Percentiles rank a stretch among this genome's conserved stretches.
phyloP scores from a whole-genome alignment of 2,888 invertebrate species.

The Portevinia maculata region DNA sequence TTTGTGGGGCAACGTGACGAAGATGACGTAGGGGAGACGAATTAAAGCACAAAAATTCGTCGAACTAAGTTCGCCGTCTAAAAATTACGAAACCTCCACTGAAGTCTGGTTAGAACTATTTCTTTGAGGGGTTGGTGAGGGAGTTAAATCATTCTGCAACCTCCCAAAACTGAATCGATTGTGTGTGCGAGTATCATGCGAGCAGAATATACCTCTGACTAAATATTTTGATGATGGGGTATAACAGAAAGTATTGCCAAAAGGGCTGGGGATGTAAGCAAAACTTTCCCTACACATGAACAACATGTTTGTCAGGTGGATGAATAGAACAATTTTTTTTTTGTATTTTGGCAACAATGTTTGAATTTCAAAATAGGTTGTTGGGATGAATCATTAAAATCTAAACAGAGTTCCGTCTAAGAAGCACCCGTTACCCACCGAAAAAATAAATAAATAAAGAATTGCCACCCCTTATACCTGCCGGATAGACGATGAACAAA shows the following conservation, averaged over 20 bases:
- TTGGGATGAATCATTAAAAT: conserved; percentile 56
- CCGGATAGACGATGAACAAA: conserved; percentile 46
- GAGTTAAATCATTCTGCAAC: conserved; percentile 29
- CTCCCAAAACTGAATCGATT: conserved; percentile 30
- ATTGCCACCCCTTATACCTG: conserved; percentile 8
- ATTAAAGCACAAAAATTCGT: conserved; percentile 31
- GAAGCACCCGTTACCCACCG: neutral
- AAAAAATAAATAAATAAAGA: conserved; percentile 6
- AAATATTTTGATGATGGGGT: conserved; percentile 62
- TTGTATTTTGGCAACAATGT: conserved; percentile 58
- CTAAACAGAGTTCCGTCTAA: conserved; percentile 10
- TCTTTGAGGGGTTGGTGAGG: neutral
- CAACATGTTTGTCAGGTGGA: conserved; percentile 37
- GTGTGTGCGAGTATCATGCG: conserved; percentile 34
- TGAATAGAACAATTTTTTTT: conserved; percentile 40
- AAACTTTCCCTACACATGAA: conserved; percentile 70
- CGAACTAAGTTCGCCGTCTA: conserved; percentile 46
- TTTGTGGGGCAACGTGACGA: neutral
- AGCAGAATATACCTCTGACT: conserved; percentile 27
- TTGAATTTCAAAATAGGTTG: conserved; percentile 63
- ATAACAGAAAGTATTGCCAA: conserved; percentile 45
- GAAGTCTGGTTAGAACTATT: conserved; percentile 62
- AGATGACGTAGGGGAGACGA: neutral
- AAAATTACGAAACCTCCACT: conserved; percentile 49
- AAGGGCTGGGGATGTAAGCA: conserved; percentile 38